phyloP scores from a whole-genome alignment of 2,888 invertebrate species.

The Ectropis crepuscularia region DNA sequence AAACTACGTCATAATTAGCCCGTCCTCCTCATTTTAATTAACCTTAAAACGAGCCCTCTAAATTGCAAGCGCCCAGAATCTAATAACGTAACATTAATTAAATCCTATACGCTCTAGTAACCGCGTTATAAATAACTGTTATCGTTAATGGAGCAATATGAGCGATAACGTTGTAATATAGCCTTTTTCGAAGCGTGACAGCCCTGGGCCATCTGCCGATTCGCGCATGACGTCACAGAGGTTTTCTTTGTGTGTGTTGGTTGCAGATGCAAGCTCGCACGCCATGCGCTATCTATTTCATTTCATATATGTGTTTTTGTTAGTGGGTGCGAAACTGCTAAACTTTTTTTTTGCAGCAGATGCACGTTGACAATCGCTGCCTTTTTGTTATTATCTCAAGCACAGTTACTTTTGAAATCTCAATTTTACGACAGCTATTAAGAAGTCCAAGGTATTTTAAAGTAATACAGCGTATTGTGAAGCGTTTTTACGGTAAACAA shows the following conservation, averaged over 20 bases:
- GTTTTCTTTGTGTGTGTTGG: slow-evolving; percentile 31
- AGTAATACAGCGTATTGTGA: slow-evolving; percentile 14
- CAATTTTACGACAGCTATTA: slow-evolving; percentile 19
- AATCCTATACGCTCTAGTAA: slow-evolving; percentile 45
- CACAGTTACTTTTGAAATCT: slow-evolving; percentile 25
- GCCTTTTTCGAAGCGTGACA: slow-evolving; percentile 53
- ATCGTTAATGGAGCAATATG: slow-evolving; percentile 39
- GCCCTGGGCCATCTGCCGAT: slow-evolving; percentile 61
- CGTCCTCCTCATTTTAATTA: slow-evolving; percentile 38
- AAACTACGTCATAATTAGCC: slow-evolving; percentile 32
- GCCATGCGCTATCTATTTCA: slow-evolving; percentile 30
- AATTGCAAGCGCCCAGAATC: slow-evolving; percentile 42
- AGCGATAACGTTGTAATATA: slow-evolving; percentile 35
- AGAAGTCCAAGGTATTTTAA: slow-evolving; percentile 20
- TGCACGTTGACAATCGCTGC: slow-evolving; percentile 36
- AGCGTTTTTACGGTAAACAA: slow-evolving; percentile 21
- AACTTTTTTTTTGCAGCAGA: slow-evolving; percentile 28
- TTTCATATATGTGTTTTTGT: slow-evolving; percentile 28
- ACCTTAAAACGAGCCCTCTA: slow-evolving; percentile 39
- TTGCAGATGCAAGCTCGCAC: slow-evolving; percentile 50
- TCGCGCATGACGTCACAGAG: slow-evolving; percentile 36
- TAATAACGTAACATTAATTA: slow-evolving; percentile 47
- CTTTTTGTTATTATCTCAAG: slow-evolving; percentile 19
- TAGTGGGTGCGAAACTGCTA: slow-evolving; percentile 54
- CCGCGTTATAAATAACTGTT: slow-evolving; percentile 40